Base-by-base conservation (phyloP, 2,113 vertebrate genomes). In the Kobus ellipsiprymnus region DNA sequence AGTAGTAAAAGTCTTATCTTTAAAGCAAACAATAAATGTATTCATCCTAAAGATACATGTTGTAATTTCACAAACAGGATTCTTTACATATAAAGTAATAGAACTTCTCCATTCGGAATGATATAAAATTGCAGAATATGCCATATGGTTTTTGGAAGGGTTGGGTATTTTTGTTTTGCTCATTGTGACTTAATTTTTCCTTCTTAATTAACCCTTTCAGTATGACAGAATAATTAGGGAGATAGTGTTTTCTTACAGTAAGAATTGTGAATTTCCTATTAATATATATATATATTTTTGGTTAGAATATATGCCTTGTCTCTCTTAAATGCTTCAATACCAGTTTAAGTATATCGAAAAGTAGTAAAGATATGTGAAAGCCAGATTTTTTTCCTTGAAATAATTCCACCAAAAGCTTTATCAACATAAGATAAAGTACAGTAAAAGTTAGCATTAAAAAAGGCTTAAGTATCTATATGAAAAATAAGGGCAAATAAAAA, bases 1-100 rank as follows among this genome's bases (percentile, higher is more conserved):
- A 92, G 46, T 97, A 97, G 85, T 91, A 78, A 94, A 97, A 62
- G 27, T 54, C 3, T 93, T 91, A 86, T 40, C 29, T 94, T 87
- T 87, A 50, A 97, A 95, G 59, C 67, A 90, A 96, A 91, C 82
- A 59, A 92, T 78, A 27, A 92, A 55, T 95, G 3, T 29, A 30
- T 90, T 97, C 29, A 6, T 96, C 74, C 62, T 92, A 87, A 95
- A 87, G 25, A n/a, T 87, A 33, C 91, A 3, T 93, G 36, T 95
- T 97, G 62, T 74, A 83, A 87, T 90, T 93, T 86, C 29, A 88
- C 15, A 8, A 96, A 77, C n/a, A 94, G 44, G 13, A 46, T 95
- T 96, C 36, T 64, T 54, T 92, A 57, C 88, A 74, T 67, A 55
- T 50, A 87, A 86, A 87, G 3, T 46, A 95, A 25, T 88, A 46